Base-by-base conservation (phyloP, 1,140 invertebrate genomes). In the Megalopta genalis region DNA sequence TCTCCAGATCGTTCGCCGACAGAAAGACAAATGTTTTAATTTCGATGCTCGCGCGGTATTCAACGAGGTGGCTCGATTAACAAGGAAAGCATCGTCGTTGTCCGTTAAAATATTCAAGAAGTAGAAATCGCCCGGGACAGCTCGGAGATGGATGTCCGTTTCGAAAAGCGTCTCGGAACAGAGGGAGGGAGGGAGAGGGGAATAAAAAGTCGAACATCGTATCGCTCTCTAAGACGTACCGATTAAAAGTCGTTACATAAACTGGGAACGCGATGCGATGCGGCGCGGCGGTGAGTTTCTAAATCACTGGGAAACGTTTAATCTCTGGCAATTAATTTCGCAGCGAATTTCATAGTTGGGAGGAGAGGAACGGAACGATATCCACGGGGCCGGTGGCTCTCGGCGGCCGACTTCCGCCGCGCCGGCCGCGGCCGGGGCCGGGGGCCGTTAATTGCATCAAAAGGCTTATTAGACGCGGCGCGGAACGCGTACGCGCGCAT, bases 381-480 rank as follows among this genome's bases (percentile, higher is more conserved):
- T 18, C 9, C 21, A 4, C 10, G 4, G 10, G 39, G 14, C 7
- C 54, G 49, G 49, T 18, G 16, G 49, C 46, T 18, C n/a, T 4
- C 32, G 32, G 32, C 32, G 63, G 27, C 3, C 32, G 42, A 65
- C 76, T 78, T 78, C 76, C 76, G 76, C 60, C 23, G 68, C 32
- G 32, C 72, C 76, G 68, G 76, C 60, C 23, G 68, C 32, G 32
- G 32, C 32, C 32, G 32, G 32, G 1, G 42, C 42, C 42, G 42
- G 9, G 39, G 42, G 60, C 60, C 18, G 49, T 64, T 78, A 78
- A 78, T 78, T 78, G 76, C 60, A 27, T 23, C 68, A 32, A 64
- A n/a, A 78, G 46, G 46, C 76, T 78, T 78, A 78, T 78, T 78
- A 78, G 60, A 64, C 67, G 68, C 46, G 59, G 39, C n/a, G 69